Conservation (phyloP, 92 coral and sea anemone species). For the Phenganax subtilis region DNA sequence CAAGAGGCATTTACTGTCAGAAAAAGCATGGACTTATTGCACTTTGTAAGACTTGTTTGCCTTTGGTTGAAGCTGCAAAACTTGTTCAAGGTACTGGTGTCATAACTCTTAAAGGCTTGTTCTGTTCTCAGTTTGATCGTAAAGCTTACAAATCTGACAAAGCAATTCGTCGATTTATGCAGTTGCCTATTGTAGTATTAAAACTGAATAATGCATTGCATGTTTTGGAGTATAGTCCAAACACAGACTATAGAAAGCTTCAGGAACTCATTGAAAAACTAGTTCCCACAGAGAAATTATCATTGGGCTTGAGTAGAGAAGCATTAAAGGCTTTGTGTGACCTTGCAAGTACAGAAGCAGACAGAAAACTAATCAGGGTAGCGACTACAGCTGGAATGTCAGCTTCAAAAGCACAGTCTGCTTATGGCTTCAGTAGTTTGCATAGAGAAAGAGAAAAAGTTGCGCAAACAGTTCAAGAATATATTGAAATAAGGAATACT, state of each 20-base stretch:
- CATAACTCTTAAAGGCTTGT: constrained; percentile 1
- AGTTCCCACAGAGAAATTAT: constrained; percentile 21
- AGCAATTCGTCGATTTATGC: constrained; percentile 27
- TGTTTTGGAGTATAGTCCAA: constrained; percentile 12
- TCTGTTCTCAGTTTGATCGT: constrained; percentile 3
- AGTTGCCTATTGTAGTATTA: constrained; percentile 18
- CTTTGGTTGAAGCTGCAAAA: constrained; percentile 45
- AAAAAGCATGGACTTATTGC: constrained; percentile 22
- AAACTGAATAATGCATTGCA: constrained; percentile 12
- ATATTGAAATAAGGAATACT: background rate
- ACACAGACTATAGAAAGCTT: constrained; percentile 14
- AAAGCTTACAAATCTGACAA: constrained; percentile 29
- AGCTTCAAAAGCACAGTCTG: background rate
- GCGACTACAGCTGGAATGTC: constrained; percentile 30
- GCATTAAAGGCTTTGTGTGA: constrained; percentile 39
- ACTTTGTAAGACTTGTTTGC: constrained; percentile 36
- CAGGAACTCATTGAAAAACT: constrained; percentile 12
- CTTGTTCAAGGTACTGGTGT: constrained; percentile 26
- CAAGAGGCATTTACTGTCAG: constrained; percentile 42
- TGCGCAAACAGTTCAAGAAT: constrained; percentile 4
- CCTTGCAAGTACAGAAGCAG: constrained; percentile 31
- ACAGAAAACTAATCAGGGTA: constrained; percentile 33
- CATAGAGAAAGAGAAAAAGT: constrained; percentile 38
- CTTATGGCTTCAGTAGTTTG: background rate
- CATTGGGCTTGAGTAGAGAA: constrained; percentile 38